These are phyloP conservation scores for Rhipidura dahli DNA, from an alignment of 2,113 vertebrate species.

Conservation along the genomic window DNA sequence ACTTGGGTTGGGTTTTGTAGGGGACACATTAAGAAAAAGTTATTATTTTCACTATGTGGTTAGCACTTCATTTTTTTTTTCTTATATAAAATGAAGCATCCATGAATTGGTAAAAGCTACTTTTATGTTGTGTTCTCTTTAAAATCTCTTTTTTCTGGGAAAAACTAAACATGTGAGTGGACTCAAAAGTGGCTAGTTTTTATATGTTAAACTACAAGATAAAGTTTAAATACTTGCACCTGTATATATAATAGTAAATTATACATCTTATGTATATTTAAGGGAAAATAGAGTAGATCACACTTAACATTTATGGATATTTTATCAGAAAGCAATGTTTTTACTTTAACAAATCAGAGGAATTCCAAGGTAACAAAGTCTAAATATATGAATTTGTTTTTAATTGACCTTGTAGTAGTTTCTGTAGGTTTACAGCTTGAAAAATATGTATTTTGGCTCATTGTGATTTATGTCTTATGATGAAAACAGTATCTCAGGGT, in stretches of 20 bases:
- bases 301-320: background rate
- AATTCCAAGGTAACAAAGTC: background rate
- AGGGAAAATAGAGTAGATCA: background rate
- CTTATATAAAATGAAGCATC: background rate
- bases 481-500: background rate
- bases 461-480: background rate
- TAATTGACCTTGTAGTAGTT: background rate
- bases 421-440: background rate
- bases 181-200: background rate
- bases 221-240: background rate
- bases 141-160: background rate
- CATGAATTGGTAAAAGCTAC: background rate
- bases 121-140: background rate
- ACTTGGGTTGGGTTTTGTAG: background rate
- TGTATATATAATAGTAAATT: background rate
- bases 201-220: background rate
- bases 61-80: background rate
- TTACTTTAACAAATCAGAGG: background rate
- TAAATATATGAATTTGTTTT: background rate
- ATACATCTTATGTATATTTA: background rate
- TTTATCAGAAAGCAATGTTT: background rate
- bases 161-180: background rate
- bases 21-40: background rate
- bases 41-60: background rate
- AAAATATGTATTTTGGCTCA: background rate